Conservation (phyloP, 2,888 invertebrate species). For the Torymus aiolomorphi region DNA sequence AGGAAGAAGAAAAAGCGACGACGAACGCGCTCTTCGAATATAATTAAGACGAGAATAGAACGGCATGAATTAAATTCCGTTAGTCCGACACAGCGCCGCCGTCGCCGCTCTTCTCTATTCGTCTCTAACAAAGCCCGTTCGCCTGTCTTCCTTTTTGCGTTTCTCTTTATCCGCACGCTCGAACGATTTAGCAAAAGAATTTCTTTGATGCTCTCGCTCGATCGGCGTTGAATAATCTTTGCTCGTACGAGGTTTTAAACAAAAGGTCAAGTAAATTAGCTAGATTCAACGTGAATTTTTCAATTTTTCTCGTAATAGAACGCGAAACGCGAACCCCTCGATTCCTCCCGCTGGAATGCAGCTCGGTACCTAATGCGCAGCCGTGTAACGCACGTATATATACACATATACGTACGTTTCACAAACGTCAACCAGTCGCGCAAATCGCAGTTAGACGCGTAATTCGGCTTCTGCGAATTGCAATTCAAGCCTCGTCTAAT, state of each 20-base stretch:
- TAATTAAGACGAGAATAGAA: constrained; percentile 62
- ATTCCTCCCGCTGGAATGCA: too few relatives aligned
- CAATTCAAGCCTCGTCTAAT: constrained; percentile 48
- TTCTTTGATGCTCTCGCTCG: too few relatives aligned
- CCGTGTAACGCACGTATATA: background rate
- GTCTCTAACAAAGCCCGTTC: background rate
- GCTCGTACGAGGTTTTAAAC: too few relatives aligned
- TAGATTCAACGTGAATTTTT: too few relatives aligned
- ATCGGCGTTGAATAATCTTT: too few relatives aligned
- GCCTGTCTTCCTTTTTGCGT: background rate
- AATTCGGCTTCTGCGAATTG: constrained; percentile 47
- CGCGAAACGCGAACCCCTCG: too few relatives aligned
- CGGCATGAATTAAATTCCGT: constrained; percentile 62
- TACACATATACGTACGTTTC: constrained; percentile 3
- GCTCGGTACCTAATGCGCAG: too few relatives aligned
- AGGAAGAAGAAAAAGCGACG: background rate
- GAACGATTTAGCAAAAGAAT: too few relatives aligned
- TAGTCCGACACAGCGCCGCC: constrained; percentile 42
- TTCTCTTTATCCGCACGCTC: background rate
- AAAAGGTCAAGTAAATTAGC: too few relatives aligned
- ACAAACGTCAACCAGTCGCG: constrained; percentile 36
- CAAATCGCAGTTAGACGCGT: constrained; percentile 45
- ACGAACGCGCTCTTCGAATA: constrained; percentile 49
- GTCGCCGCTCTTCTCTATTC: background rate
- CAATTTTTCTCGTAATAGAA: too few relatives aligned